Evolutionary conservation across 2,797 vertebrate species (phyloP).

Genomic region (Craterocephalus amniculus): DNA sequence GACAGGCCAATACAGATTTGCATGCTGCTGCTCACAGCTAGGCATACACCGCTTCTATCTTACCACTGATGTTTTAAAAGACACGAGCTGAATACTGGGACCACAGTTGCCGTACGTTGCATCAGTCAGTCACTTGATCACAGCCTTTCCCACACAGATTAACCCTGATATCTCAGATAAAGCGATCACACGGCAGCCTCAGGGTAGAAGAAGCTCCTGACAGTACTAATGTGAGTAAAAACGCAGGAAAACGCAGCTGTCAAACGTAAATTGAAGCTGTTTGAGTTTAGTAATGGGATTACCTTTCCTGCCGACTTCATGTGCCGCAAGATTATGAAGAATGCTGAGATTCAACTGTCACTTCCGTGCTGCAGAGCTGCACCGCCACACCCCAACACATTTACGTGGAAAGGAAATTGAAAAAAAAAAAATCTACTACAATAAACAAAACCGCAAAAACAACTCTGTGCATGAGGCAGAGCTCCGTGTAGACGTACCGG

Average conservation of each 20-base stretch:
- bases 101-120: constrained; percentile 67
- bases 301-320: constrained; percentile 55
- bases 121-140: constrained; percentile 57
- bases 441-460: constrained; percentile 56
- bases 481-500: constrained; percentile 55
- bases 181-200: neutral
- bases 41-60: neutral
- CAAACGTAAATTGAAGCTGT: constrained; percentile 1
- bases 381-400: constrained; percentile 64
- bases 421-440: constrained; percentile 42
- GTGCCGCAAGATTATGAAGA: constrained; percentile 38
- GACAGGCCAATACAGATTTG: constrained; percentile 1
- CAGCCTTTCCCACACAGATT: constrained; percentile 23
- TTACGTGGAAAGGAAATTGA: constrained; percentile 65
- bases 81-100: constrained; percentile 10
- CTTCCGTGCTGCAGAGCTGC: constrained; percentile 58
- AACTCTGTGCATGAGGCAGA: constrained; percentile 26
- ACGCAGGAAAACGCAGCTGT: neutral
- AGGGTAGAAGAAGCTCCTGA: neutral
- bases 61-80: constrained; percentile 7
- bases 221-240: neutral
- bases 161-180: constrained; percentile 8
- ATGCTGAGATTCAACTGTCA: constrained; percentile 53
- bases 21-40: neutral
- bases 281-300: constrained; percentile 20